Conservation (phyloP, 2,888 invertebrate genomes). For the Chamaedrilus cognettii region DNA sequence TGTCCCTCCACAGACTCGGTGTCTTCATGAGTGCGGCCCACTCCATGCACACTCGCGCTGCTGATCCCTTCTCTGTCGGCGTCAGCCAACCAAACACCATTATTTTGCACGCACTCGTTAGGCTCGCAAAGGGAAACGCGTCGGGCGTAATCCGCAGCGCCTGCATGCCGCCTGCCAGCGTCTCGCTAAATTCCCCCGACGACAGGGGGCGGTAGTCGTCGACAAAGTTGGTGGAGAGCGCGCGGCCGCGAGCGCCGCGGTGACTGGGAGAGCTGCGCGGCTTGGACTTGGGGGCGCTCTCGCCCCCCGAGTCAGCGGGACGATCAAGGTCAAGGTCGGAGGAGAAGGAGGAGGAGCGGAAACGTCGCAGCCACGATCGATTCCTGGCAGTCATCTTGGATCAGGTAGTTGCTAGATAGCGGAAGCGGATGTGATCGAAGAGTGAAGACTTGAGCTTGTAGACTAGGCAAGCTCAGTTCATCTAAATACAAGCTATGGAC, state of each 20-base stretch:
- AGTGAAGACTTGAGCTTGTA: no score
- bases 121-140: conserved; percentile 46
- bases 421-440: no score
- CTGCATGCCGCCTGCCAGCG: conserved; percentile 4
- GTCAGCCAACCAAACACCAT: conserved; percentile 52
- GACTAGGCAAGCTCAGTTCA: no score
- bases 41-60: conserved; percentile 46
- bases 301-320: background rate
- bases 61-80: conserved; percentile 47
- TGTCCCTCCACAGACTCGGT: conserved; percentile 49
- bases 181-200: background rate
- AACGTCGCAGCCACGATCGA: conserved; percentile 17
- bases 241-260: background rate
- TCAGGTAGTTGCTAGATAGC: no score
- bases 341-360: conserved; percentile 30
- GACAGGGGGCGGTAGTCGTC: background rate
- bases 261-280: background rate
- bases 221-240: conserved; percentile 7
- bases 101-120: conserved; percentile 51
- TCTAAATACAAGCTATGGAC: no score
- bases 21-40: conserved; percentile 48
- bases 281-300: background rate
- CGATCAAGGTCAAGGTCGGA: conserved; percentile 22
- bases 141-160: conserved; percentile 11
- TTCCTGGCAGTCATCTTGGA: background rate